Percentiles rank a stretch among this genome's conserved stretches.
Evolutionary conservation across 2,797 vertebrate genomes (phyloP).

Genomic region (Molossus molossus): DNA sequence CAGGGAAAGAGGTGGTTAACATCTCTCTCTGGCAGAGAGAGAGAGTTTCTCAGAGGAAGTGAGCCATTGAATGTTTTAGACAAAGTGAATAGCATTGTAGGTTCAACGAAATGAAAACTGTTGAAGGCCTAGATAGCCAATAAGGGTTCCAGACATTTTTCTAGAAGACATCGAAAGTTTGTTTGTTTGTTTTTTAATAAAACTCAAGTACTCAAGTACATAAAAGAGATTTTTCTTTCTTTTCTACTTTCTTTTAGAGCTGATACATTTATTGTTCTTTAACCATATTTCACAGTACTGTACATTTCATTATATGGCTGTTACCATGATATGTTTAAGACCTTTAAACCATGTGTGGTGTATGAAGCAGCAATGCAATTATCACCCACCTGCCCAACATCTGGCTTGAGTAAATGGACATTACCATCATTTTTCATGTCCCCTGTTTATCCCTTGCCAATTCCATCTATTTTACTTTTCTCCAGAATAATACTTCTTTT

Average conservation of each 20-base stretch:
- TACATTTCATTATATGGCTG: not conserved
- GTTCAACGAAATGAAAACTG: not conserved
- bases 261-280: not conserved
- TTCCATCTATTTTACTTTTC: not conserved
- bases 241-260: not conserved
- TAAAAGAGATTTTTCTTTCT: not conserved
- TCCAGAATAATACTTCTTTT: not conserved
- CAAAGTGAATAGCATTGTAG: not conserved
- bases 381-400: not conserved
- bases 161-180: not conserved
- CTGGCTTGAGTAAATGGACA: not conserved
- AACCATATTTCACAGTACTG: not conserved
- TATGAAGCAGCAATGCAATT: not conserved
- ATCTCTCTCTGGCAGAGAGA: not conserved
- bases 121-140: not conserved
- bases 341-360: not conserved
- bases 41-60: not conserved
- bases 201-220: not conserved
- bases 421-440: not conserved
- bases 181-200: not conserved
- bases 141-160: not conserved
- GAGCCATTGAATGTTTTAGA: slow-evolving; percentile 8
- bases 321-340: not conserved
- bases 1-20: not conserved
- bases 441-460: not conserved